These are phyloP conservation scores for Orchesella flavescens DNA, from an alignment of 2,888 invertebrate genomes.

Conservation along the genomic window DNA sequence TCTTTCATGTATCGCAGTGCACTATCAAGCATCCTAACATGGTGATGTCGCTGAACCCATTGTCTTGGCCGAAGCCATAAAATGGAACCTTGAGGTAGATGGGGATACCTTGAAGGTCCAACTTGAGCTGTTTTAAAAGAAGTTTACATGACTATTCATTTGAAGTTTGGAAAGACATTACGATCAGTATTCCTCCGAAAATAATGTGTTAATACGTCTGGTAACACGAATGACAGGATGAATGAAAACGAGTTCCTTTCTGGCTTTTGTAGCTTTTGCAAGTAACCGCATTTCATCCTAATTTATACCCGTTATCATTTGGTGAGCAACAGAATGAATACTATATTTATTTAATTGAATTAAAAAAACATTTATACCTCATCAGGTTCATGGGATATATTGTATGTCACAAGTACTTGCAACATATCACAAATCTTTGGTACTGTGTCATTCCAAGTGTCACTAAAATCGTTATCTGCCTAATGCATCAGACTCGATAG, in stretches of 20 bases:
- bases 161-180: too few relatives aligned
- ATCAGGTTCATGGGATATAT: constrained; percentile 14
- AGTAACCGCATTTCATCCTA: constrained; percentile 1
- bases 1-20: constrained; percentile 52
- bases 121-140: constrained; percentile 27
- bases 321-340: too few relatives aligned
- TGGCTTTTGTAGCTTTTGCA: constrained; percentile 17
- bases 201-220: constrained; percentile 7
- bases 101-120: constrained; percentile 8
- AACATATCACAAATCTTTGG: constrained; percentile 42
- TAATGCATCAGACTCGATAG: too few relatives aligned
- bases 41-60: constrained; percentile 62
- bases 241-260: constrained; percentile 31
- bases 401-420: constrained; percentile 28
- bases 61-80: constrained; percentile 41
- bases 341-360: too few relatives aligned
- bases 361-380: constrained; percentile 9
- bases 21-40: constrained; percentile 52
- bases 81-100: constrained; percentile 36
- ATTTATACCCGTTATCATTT: too few relatives aligned
- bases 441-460: constrained; percentile 41
- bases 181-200: too few relatives aligned
- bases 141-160: too few relatives aligned
- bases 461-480: background rate
- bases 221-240: constrained; percentile 35